Evolutionary conservation across 2,888 invertebrate genomes (phyloP), one percentile per base, ranked within the genome.

Genomic region (Erpobdella octoculata): DNA sequence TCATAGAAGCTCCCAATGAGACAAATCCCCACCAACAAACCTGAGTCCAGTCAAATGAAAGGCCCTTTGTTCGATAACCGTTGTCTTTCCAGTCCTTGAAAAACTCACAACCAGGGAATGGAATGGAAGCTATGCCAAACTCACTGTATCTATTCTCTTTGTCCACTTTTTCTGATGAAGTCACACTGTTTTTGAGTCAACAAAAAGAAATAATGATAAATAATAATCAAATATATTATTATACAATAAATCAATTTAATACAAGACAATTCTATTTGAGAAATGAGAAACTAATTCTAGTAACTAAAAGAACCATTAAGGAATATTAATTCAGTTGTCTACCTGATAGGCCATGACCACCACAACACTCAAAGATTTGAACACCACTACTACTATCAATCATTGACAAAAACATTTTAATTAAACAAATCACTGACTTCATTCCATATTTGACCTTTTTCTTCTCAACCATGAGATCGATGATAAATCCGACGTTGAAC

Each of bases 401-500:
- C 12, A n/a, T 15, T n/a, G 12, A 41, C 12, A 41, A 41, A 41
- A 41, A n/a, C n/a, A n/a, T n/a, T n/a, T n/a, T n/a, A n/a, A n/a
- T n/a, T n/a, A n/a, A n/a, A 15, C 46, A 41, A n/a, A 15, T 41
- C 12, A 85, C 89, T 88, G 86, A 91, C 91, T 89, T 87, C 83
- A 91, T 83, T 74, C 89, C 88, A 83, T 88, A 91, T 83, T 91
- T 91, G 53, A 90, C 88, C 85, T 91, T 91, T 79, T 89, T 89
- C 80, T 90, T 89, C 80, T 91, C 91, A 9, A 91, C 90, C 91
- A 91, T 91, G 70, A 91, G 87, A 83, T 91, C 91, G 74, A 89
- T 87, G 78, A 91, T 91, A 68, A 88, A 89, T 71, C 86, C 87
- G 21, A 91, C 88, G 78, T 88, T 88, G 38, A 90, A 86, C 28